Evolutionary conservation across 2,113 vertebrate genomes (phyloP), one percentile per base, ranked within the genome.

Genomic region (Rhegmatorhina hoffmannsi): DNA sequence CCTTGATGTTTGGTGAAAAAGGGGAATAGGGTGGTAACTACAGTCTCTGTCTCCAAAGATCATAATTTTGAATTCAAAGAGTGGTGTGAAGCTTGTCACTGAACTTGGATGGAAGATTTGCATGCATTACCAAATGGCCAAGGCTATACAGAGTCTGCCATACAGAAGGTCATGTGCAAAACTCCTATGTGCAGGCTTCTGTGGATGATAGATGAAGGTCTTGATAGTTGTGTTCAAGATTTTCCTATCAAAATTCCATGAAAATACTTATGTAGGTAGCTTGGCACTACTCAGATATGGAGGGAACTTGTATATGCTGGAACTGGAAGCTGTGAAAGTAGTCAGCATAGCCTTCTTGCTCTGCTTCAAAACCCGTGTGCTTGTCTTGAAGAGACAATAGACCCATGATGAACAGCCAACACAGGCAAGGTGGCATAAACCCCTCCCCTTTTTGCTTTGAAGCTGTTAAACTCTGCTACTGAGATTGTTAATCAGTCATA

Each of bases 401-500:
- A n/a, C 74, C 75, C 12, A 11, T 93, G 75, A 96, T 91, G 92
- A 90, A 90, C 21, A 69, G 44, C 72, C 62, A 80, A 19, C 53
- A 36, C 66, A 63, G 47, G 44, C 33, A 85, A 73, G 50, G 58
- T 94, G 62, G 63, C 79, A 93, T 87, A 93, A 93, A 90, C 92
- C 90, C 78, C 93, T 94, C 81, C 55, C 36, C 34, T 95, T 96
- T 50, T 84, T 92, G 75, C 87, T 83, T 92, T 64, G 72, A 90
- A 88, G 63, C 38, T 18, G 29, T 96, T 95, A 81, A 88, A 95
- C 92, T 95, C 50, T 96, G 93, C 82, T 93, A 72, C 67, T 66
- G 50, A 91, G 63, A 43, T 79, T 87, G 52, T 94, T 94, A 91
- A 93, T 87, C 88, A 83, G 85, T 80, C 82, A 72, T 95, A 90